Percentiles rank a stretch among this genome's conserved stretches.
Evolutionary conservation across 2,797 vertebrate genomes (phyloP).

Genomic region (Chlorospingus semifuscus): DNA sequence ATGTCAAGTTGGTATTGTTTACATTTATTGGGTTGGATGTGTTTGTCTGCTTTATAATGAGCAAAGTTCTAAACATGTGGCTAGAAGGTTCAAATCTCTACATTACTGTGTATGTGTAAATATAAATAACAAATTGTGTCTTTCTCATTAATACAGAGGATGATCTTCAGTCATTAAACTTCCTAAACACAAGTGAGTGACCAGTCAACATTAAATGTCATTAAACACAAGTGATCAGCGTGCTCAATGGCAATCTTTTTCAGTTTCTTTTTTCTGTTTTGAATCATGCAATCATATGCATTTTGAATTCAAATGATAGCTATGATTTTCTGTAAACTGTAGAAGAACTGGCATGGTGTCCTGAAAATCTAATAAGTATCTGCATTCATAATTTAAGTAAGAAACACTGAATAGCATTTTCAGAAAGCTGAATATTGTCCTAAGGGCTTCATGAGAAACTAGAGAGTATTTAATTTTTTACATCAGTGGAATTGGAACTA

Average conservation of each 20-base stretch:
- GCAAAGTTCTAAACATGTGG: neutral
- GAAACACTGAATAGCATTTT: neutral
- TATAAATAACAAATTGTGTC: neutral
- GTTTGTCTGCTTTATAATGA: conserved; percentile 32
- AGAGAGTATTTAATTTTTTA: neutral
- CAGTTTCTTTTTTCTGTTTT: neutral
- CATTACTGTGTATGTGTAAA: neutral
- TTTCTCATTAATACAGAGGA: neutral
- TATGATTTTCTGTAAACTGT: neutral
- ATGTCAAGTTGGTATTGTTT: conserved; percentile 9
- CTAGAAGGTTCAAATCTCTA: neutral
- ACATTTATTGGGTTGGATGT: neutral
- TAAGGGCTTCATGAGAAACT: neutral
- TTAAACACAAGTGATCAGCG: neutral
- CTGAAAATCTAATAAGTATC: neutral
- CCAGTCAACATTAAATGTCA: neutral
- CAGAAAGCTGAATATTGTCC: neutral
- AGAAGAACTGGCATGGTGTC: neutral
- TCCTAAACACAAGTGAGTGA: neutral
- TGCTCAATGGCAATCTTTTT: neutral
- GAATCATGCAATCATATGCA: neutral
- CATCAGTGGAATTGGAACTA: neutral
- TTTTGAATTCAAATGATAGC: neutral
- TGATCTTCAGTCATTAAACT: neutral
- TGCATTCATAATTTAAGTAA: neutral